Percentiles rank a stretch among this genome's conserved stretches.
These are phyloP conservation scores for Eleutherodactylus coqui DNA, from an alignment of 2,797 vertebrate genomes.

Conservation along the genomic window DNA sequence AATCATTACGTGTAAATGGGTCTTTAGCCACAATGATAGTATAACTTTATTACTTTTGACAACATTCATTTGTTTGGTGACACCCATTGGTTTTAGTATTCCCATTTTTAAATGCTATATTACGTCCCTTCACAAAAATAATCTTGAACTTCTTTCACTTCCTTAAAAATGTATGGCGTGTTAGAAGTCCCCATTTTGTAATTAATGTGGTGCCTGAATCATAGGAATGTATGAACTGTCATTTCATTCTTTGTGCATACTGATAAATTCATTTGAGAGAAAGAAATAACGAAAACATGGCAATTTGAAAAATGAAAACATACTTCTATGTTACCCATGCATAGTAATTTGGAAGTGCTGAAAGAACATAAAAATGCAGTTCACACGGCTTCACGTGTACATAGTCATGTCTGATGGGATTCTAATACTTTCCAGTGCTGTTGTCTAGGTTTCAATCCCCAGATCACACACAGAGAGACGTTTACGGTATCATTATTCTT, in stretches of 20 bases:
- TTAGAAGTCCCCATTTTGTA: neutral
- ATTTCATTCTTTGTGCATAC: neutral
- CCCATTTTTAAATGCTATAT: neutral
- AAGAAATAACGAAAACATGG: neutral
- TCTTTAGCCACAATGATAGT: neutral
- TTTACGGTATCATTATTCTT: neutral
- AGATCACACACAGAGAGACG: neutral
- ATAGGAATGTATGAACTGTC: neutral
- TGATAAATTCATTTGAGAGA: neutral
- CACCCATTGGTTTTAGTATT: neutral
- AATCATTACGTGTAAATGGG: no score
- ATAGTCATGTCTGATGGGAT: neutral
- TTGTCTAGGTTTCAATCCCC: neutral
- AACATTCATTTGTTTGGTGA: neutral
- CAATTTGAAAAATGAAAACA: neutral
- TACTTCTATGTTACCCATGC: neutral
- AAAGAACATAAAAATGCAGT: neutral
- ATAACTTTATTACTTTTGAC: neutral
- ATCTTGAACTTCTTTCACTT: neutral
- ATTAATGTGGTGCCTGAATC: neutral
- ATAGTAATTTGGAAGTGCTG: neutral
- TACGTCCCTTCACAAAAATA: neutral
- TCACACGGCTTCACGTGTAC: neutral
- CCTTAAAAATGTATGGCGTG: neutral
- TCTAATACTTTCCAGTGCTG: constrained; percentile 5